Evolutionary conservation across 2,888 invertebrate species (phyloP), one percentile per base, ranked within the genome.

Genomic region (Perizoma flavofasciatum): DNA sequence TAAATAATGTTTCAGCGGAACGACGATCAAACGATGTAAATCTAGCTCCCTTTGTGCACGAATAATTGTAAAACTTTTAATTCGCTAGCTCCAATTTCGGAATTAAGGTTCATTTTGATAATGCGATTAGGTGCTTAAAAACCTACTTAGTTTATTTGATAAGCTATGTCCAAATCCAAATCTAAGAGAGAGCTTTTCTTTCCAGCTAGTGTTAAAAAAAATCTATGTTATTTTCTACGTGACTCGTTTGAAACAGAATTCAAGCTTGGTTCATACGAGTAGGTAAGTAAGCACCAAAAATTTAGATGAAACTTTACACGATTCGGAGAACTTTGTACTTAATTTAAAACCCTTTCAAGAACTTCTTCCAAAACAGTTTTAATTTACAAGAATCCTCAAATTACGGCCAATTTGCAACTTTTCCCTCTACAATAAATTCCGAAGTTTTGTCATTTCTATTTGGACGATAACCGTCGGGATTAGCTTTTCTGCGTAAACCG

Each of bases 31-130:
- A 66, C 58, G 48, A 52, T 59, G 48, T 49, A 49, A 59, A 49
- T 54, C 50, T 32, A 40, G 43, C 35, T 35, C 43, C 55, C 72
- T 68, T 68, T 67, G 63, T 68, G 68, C 65, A 58, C 63, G 68
- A 74, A 73, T 75, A 71, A 77, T 75, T 74, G 70, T 68, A 49
- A 70, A 76, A 76, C 73, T 76, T 79, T 76, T 72, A 70, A 70
- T 57, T 61, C 65, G 59, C 49, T 49, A 50, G 49, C 62, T 68
- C 55, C 57, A 56, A 61, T 71, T 73, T 69, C 59, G 52, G 59
- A 48, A 52, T 57, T 54, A 59, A 55, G 54, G 32, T 7, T 8
- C 11, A 9, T 32, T 51, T 55, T 33, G 44, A 54, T 55, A 34
- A 10, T 22, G 9, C 37, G 47, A 57, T 52, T 56, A 52, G 8